A percentile compares a stretch with the other conserved stretches of the same genome.
Evolutionary conservation across 2,113 vertebrate genomes (phyloP).

Genomic region (Oplegnathus fasciatus): DNA sequence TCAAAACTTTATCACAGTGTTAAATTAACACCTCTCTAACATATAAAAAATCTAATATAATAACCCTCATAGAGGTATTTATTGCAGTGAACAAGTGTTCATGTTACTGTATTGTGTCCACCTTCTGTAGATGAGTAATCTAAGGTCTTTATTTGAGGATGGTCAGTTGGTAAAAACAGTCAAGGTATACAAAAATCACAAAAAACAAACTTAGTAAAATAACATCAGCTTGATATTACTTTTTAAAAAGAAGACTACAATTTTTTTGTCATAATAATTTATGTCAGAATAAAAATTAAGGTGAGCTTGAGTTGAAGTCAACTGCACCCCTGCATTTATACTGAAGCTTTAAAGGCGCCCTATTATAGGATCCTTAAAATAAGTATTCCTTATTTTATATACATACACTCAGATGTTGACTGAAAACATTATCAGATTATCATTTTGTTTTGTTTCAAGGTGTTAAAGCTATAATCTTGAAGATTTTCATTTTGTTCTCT

Average conservation of each 20-base stretch:
- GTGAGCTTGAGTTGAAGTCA: background rate
- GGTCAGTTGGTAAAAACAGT: too few species aligned
- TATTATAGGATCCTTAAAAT: background rate
- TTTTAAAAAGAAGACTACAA: background rate
- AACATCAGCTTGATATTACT: background rate
- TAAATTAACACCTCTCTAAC: background rate
- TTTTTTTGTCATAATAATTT: background rate
- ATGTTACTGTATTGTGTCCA: background rate
- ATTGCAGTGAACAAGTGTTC: too few species aligned
- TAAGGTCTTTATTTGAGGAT: background rate
- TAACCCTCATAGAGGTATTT: background rate
- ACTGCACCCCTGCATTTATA: background rate
- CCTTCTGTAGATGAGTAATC: background rate
- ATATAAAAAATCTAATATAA: background rate
- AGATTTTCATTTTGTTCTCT: too few species aligned
- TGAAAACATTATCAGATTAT: too few species aligned
- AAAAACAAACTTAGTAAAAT: background rate
- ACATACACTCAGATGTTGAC: background rate
- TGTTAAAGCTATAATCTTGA: too few species aligned
- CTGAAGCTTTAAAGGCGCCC: background rate
- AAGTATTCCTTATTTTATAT: background rate
- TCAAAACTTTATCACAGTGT: background rate
- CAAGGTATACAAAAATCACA: too few species aligned
- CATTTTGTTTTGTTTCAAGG: background rate
- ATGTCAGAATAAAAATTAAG: background rate